Conservation (phyloP, 37 sponge, comb jelly and placozoan genomes). For the Ephydatia muelleri region DNA sequence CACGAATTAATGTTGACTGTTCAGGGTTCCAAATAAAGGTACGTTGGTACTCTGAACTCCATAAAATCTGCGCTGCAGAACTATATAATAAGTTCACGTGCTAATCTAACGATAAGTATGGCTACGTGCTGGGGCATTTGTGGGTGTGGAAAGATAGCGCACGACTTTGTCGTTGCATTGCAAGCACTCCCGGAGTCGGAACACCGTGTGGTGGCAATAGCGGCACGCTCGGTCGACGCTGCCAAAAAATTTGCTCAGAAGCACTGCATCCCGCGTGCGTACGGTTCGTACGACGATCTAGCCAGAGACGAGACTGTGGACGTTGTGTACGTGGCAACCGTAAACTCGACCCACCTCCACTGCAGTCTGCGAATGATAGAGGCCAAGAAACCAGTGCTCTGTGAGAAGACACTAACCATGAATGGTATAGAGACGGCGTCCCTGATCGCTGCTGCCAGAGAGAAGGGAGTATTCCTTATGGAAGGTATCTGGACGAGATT, state of each 20-base stretch:
- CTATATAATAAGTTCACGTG: too few relatives aligned
- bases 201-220: slow-evolving; percentile 66
- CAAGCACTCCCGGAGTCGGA: slow-evolving; percentile 32
- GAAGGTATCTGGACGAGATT: slow-evolving; percentile 71
- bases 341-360: slow-evolving; percentile 50
- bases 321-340: slow-evolving; percentile 51
- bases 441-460: slow-evolving; percentile 32
- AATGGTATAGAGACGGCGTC: slow-evolving; percentile 20
- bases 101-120: slow-evolving; percentile 13
- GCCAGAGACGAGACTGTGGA: slow-evolving; percentile 33
- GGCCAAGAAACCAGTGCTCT: too few relatives aligned
- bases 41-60: too few relatives aligned
- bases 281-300: slow-evolving; percentile 56
- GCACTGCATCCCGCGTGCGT: slow-evolving; percentile 32
- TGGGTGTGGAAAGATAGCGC: slow-evolving; percentile 48
- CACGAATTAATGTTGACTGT: too few relatives aligned
- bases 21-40: too few relatives aligned
- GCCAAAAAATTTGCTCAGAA: slow-evolving; percentile 44
- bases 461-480: slow-evolving; percentile 51
- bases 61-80: too few relatives aligned
- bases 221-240: slow-evolving; percentile 28
- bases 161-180: too few relatives aligned
- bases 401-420: slow-evolving; percentile 56
- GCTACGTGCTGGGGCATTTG: slow-evolving; percentile 57
- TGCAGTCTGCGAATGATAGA: slow-evolving; percentile 9